Conservation (phyloP, 2,797 vertebrate genomes). For the Petrocephalus schoutedeni region DNA sequence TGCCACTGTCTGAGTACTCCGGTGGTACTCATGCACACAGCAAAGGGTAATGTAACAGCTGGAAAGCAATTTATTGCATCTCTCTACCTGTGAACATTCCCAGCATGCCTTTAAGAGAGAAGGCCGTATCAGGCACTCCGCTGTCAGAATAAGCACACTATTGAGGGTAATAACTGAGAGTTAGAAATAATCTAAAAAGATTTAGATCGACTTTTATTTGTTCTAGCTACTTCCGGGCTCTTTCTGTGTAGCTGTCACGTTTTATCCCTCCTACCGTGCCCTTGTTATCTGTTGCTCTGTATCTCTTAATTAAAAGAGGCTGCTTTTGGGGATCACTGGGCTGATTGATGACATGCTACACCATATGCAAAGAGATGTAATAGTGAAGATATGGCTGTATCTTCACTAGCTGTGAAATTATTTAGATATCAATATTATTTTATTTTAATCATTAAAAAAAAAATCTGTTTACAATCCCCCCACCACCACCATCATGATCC, state of each 20-base stretch:
- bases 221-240: background rate
- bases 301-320: constrained; percentile 21
- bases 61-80: constrained; percentile 57
- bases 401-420: background rate
- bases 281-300: background rate
- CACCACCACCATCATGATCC: background rate
- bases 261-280: background rate
- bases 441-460: no score
- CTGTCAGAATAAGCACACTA: constrained; percentile 27
- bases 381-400: constrained; percentile 32
- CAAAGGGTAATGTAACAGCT: constrained; percentile 57
- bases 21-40: constrained; percentile 48
- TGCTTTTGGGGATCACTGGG: background rate
- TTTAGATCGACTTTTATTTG: constrained; percentile 25
- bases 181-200: constrained; percentile 25
- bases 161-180: constrained; percentile 26
- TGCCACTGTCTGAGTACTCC: constrained; percentile 39
- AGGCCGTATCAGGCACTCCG: constrained; percentile 49
- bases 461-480: background rate
- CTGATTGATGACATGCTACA: background rate
- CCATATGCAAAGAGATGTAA: constrained; percentile 32
- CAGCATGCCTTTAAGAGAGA: constrained; percentile 37
- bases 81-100: constrained; percentile 56
- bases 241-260: constrained; percentile 10
- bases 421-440: background rate